Percentiles rank a stretch among this genome's conserved stretches.
Conservation (phyloP, 2,888 invertebrate genomes). For the Agrenia bidenticulata region DNA sequence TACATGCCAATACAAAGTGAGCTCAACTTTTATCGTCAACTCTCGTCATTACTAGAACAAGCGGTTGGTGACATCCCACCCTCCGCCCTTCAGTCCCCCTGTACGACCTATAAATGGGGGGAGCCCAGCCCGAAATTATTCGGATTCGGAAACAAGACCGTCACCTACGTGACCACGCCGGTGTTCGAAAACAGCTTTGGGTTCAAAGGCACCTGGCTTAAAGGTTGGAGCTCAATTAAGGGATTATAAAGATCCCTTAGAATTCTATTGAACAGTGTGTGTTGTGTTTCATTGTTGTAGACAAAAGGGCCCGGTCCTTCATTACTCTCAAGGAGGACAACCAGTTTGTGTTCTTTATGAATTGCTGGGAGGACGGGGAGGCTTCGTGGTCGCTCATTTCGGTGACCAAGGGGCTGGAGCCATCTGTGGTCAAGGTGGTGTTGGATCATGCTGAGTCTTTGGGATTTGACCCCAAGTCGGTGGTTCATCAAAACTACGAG, state of each 20-base stretch:
- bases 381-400: conserved; percentile 13
- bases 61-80: background rate
- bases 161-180: background rate
- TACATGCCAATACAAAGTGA: conserved; percentile 15
- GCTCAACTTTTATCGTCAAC: background rate
- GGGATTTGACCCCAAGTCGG: background rate
- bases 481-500: background rate
- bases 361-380: conserved; percentile 9
- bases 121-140: background rate
- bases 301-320: conserved; percentile 3
- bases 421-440: too few relatives aligned
- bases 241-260: background rate
- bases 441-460: background rate
- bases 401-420: background rate
- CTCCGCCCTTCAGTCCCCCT: background rate
- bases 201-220: background rate
- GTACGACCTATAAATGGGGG: conserved; percentile 1
- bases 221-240: background rate
- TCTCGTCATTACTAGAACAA: background rate
- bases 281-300: background rate
- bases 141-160: background rate
- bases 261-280: background rate
- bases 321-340: conserved; percentile 4
- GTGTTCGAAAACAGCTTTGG: conserved; percentile 11
- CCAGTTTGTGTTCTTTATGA: conserved; percentile 13